Percentiles rank a stretch among this genome's conserved stretches.
Conservation (phyloP, 1,140 invertebrate species). For the Diorhabda sublineata region DNA sequence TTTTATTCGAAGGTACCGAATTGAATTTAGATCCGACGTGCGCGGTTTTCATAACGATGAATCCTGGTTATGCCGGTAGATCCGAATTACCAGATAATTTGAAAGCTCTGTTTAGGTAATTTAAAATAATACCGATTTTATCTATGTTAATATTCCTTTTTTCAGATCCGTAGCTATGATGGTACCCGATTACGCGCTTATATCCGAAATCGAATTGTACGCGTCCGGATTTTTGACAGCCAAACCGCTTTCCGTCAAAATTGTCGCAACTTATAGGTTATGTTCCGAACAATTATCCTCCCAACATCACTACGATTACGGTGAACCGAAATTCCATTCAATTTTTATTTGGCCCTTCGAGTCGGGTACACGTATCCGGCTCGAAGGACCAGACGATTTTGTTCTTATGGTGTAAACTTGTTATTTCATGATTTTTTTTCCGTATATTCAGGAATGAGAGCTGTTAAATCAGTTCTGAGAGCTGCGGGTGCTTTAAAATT, state of each 20-base stretch:
- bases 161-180: constrained; percentile 94
- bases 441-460: constrained; percentile 63
- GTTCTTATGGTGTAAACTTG: not conserved
- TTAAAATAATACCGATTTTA: too few relatives aligned
- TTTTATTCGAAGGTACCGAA: constrained; percentile 88
- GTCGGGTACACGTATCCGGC: constrained; percentile 3
- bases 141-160: not conserved
- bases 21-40: constrained; percentile 84
- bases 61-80: constrained; percentile 88
- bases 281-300: constrained; percentile 94
- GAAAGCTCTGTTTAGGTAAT: constrained; percentile 77
- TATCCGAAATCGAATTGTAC: constrained; percentile 91
- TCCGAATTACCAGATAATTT: constrained; percentile 91
- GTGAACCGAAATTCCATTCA: constrained; percentile 43
- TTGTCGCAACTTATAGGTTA: constrained; percentile 87
- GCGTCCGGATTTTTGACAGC: constrained; percentile 91
- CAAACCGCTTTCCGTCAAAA: constrained; percentile 85
- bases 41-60: constrained; percentile 95
- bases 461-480: constrained; percentile 83
- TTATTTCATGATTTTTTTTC: too few relatives aligned
- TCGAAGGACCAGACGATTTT: not conserved
- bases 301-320: constrained; percentile 95
- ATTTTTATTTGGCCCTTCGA: not conserved
- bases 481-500: constrained; percentile 88
- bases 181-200: constrained; percentile 93